Evolutionary conservation across 2,113 vertebrate genomes (phyloP), one percentile per base, ranked within the genome.

Genomic region (Oreochromis aureus): DNA sequence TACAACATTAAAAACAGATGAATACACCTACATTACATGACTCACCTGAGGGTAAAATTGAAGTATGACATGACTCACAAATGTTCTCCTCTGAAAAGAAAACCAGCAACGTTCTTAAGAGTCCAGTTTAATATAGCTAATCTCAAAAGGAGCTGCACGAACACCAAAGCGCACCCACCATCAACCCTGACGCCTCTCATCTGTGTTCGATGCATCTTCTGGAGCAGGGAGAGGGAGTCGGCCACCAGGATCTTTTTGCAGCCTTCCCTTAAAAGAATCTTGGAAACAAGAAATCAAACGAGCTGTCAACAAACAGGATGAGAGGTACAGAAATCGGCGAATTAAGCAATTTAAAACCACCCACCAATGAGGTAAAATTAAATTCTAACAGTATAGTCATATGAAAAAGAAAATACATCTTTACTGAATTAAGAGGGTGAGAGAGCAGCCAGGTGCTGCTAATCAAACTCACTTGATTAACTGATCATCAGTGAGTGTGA

Each of bases 171-270:
- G 2, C 6, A 94, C 96, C 12, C 89, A 99, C 99, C 99, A 5
- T 99, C 98, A 1, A 99, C 97, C 12, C 98, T 89, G 89, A 99
- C 96, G 3, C 98, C 98, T 95, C 97, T 98, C 97, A 97, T 98
- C 86, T 99, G 99, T 12, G 98, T 99, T 39, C 98, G 97, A 94
- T 99, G 98, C 98, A 99, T 99, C 94, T 98, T 99, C 96, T 98
- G 98, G 56, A 99, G 93, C 79, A 99, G 96, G 1, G 98, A 98
- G 24, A 99, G 95, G 2, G 98, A 99, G 91, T 99, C 99, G 0
- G 98, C 98, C 73, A 99, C 99, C 2, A 99, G 97, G 76, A 99
- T 99, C 96, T 99, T 99, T 95, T 99, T 99, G 95, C 99, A 99
- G 2, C 99, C 99, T 90, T 99, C 98, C 44, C 98, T 95, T 84